Evolutionary conservation across 2,113 vertebrate genomes (phyloP).

Genomic region (Coregonus clupeaformis): DNA sequence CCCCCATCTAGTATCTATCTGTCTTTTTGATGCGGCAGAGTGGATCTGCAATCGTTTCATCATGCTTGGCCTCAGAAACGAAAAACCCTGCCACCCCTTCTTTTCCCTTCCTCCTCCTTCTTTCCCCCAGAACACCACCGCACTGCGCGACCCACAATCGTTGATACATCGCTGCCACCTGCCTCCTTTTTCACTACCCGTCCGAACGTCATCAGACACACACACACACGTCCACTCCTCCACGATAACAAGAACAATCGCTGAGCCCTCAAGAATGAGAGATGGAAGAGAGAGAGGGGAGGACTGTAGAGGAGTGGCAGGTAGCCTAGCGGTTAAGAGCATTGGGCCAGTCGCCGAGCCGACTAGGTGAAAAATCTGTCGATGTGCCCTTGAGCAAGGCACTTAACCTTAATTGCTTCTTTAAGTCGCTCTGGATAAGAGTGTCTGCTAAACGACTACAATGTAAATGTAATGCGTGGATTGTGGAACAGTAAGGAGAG

Average conservation of each 20-base stretch:
- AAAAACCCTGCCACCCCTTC: constrained; percentile 23
- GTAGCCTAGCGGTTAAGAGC: no score
- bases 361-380: no score
- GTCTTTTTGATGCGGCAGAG: constrained; percentile 38
- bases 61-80: constrained; percentile 43
- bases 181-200: constrained; percentile 58
- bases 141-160: constrained; percentile 29
- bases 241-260: constrained; percentile 61
- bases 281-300: constrained; percentile 24
- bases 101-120: constrained; percentile 8
- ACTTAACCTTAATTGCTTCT: no score
- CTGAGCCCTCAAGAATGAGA: constrained; percentile 42
- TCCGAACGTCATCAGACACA: no score
- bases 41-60: constrained; percentile 52
- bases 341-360: no score
- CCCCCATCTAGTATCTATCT: neutral
- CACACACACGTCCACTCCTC: no score
- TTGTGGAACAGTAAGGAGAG: neutral
- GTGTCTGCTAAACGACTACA: no score
- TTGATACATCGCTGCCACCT: constrained; percentile 63
- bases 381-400: no score
- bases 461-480: no score
- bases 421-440: no score
- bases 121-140: constrained; percentile 18
- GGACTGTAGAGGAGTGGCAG: neutral